Percentiles rank a stretch among this genome's conserved stretches.
Evolutionary conservation across 2,888 invertebrate species (phyloP).

Genomic region (Torymus texanus): DNA sequence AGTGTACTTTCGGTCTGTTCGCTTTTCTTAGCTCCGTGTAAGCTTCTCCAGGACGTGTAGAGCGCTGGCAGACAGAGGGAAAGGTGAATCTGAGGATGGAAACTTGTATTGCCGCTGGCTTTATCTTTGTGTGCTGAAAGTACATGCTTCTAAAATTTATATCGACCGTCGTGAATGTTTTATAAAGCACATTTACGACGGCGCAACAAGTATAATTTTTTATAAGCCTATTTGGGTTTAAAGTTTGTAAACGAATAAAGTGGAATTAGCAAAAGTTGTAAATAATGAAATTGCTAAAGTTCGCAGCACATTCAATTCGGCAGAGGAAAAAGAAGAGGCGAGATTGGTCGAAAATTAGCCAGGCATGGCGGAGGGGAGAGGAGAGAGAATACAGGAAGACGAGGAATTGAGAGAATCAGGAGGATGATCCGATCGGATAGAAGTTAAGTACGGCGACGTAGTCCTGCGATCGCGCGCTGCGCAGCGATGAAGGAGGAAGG

Average conservation of each 20-base stretch:
- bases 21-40: constrained; percentile 26
- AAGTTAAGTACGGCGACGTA: constrained; percentile 46
- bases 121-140: constrained; percentile 20
- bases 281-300: neutral
- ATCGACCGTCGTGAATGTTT: constrained; percentile 27
- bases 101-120: constrained; percentile 41
- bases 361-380: constrained; percentile 23
- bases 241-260: neutral
- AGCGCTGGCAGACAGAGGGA: constrained; percentile 1
- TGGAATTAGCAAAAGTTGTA: no score
- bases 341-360: constrained; percentile 48
- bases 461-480: neutral
- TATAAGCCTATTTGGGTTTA: neutral
- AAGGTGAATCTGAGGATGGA: constrained; percentile 32
- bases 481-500: constrained; percentile 42
- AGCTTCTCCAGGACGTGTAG: constrained; percentile 31
- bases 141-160: constrained; percentile 46
- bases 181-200: constrained; percentile 28
- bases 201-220: neutral
- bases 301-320: constrained; percentile 2
- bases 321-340: constrained; percentile 45
- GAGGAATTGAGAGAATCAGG: constrained; percentile 54
- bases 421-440: constrained; percentile 54
- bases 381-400: constrained; percentile 43
- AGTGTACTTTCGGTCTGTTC: constrained; percentile 29